These are phyloP conservation scores for Drosophila nr. medialis DNA, from an alignment of 2,888 invertebrate species.

Conservation along the genomic window DNA sequence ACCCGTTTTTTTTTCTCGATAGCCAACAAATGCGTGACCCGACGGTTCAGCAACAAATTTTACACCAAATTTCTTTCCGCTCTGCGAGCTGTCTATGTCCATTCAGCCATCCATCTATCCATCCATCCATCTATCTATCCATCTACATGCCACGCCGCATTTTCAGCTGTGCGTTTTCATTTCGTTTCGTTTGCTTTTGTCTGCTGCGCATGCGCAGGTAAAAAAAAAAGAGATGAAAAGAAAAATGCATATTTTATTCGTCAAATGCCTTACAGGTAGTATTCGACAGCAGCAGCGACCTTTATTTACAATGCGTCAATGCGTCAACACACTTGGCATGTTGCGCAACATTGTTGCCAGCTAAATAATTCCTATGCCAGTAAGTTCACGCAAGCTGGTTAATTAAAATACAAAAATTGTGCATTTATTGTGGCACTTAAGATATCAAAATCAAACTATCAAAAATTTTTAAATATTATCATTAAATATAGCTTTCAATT, in stretches of 20 bases:
- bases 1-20: slow-evolving; percentile 31
- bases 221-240: neutral
- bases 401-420: neutral
- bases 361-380: neutral
- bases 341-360: slow-evolving; percentile 43
- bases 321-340: slow-evolving; percentile 24
- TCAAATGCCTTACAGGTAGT: slow-evolving; percentile 46
- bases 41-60: slow-evolving; percentile 58
- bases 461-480: neutral
- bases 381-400: slow-evolving; percentile 1
- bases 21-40: slow-evolving; percentile 68
- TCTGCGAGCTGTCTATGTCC: slow-evolving; percentile 36
- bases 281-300: slow-evolving; percentile 24
- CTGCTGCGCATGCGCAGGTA: slow-evolving; percentile 45
- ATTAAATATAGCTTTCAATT: neutral
- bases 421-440: neutral
- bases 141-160: slow-evolving; percentile 45
- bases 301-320: slow-evolving; percentile 36
- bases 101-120: slow-evolving; percentile 25
- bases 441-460: neutral
- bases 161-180: slow-evolving; percentile 43
- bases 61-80: slow-evolving; percentile 68
- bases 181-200: slow-evolving; percentile 60
- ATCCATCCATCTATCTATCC: slow-evolving; percentile 38
- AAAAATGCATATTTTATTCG: slow-evolving; percentile 51